phyloP scores from a whole-genome alignment of 1,140 invertebrate species.

The Arctopsyche grandis region DNA sequence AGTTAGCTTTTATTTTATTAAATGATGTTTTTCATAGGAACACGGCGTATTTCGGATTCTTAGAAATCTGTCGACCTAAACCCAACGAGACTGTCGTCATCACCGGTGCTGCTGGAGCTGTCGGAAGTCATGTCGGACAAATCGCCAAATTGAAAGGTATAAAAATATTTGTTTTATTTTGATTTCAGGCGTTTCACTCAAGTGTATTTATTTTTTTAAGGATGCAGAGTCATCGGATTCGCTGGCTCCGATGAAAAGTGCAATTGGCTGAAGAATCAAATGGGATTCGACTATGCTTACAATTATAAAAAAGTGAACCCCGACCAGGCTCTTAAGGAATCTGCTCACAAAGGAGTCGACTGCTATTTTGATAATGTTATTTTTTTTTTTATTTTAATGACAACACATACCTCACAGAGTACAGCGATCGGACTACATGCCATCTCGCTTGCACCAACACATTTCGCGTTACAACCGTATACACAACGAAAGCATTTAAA shows the following conservation, averaged over 20 bases:
- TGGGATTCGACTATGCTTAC: constrained; percentile 71
- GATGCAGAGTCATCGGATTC: constrained; percentile 68
- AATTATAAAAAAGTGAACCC: constrained; percentile 72
- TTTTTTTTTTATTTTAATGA: neutral
- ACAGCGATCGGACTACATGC: no score
- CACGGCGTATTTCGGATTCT: constrained; percentile 73
- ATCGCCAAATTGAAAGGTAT: constrained; percentile 70
- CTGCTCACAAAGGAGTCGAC: constrained; percentile 75
- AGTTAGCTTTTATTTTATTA: neutral
- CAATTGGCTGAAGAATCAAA: constrained; percentile 67
- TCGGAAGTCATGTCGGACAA: constrained; percentile 73
- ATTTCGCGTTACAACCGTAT: no score
- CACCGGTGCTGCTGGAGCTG: constrained; percentile 70
- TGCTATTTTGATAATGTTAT: constrained; percentile 80
- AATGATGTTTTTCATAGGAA: constrained; percentile 61
- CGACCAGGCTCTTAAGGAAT: constrained; percentile 66
- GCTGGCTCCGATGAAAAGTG: constrained; percentile 72
- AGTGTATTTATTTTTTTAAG: neutral
- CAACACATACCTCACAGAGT: no score
- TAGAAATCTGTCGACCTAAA: constrained; percentile 69
- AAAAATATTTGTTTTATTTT: neutral
- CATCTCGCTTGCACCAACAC: no score
- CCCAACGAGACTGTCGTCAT: constrained; percentile 70
- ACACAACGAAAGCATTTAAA: no score
- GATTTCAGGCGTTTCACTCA: neutral